A percentile compares a stretch with the other conserved stretches of the same genome.
phyloP scores from a whole-genome alignment of 2,888 invertebrate species.

The Papilio elwesi region DNA sequence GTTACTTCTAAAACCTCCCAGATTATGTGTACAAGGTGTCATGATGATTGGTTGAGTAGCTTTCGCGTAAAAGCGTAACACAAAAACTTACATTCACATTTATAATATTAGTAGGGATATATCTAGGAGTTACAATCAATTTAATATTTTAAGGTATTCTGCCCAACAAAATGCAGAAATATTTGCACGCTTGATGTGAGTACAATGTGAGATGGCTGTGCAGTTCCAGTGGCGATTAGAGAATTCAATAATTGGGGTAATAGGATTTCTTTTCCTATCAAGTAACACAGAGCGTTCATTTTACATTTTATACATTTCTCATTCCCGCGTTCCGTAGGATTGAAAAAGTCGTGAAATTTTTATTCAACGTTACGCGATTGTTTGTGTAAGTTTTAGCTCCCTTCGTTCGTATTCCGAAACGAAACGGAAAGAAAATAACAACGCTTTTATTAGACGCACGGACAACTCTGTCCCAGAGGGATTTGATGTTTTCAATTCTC shows the following conservation, averaged over 20 bases:
- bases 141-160: too few relatives aligned
- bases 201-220: too few relatives aligned
- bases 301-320: background rate
- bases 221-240: too few relatives aligned
- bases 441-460: background rate
- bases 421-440: conserved; percentile 3
- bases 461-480: background rate
- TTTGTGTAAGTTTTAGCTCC: background rate
- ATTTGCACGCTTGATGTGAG: too few relatives aligned
- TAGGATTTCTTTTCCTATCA: background rate
- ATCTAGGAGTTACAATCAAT: too few relatives aligned
- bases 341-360: conserved; percentile 1
- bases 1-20: too few relatives aligned
- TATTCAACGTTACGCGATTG: conserved; percentile 2
- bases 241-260: background rate
- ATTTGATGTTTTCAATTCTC: conserved; percentile 6
- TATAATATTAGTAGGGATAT: too few relatives aligned
- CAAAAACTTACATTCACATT: too few relatives aligned
- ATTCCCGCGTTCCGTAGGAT: background rate
- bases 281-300: background rate
- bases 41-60: too few relatives aligned
- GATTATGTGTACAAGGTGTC: too few relatives aligned
- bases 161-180: too few relatives aligned
- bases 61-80: too few relatives aligned
- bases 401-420: background rate